Base-by-base conservation (phyloP, 2,113 vertebrate genomes). In the Herpetotheres cachinnans region DNA sequence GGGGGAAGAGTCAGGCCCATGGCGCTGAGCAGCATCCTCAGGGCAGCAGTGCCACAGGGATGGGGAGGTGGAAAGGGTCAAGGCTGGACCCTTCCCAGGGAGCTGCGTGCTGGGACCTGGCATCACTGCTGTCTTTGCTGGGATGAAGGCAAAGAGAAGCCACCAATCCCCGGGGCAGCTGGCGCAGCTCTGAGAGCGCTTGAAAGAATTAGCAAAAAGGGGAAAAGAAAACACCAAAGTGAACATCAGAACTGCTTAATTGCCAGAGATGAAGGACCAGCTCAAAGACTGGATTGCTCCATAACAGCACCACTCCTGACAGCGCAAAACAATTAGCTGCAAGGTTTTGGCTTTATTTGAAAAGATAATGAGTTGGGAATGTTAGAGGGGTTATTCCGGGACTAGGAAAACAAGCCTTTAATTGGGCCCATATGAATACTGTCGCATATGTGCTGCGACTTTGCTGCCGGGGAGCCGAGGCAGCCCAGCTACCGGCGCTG, bases 401-500 rank as follows among this genome's bases (percentile, higher is more conserved):
- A 96, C 96, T 95, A 94, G 91, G 83, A 97, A 96, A 92, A 97
- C 90, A 89, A 96, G 90, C 78, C 71, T 93, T 89, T 97, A 98
- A 97, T 97, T 97, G 87, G 86, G 87, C 97, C 97, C 97, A 97
- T 93, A 97, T 97, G 97, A 91, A 95, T 91, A 63, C 93, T 94
- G 96, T 93, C 74, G 59, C 90, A 74, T 95, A 92, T 78, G 82
- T 26, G 81, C 91, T n/a, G 86, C 2, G 65, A 85, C 86, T 89
- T 74, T 79, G 92, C 93, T 89, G 90, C 40, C 11, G 84, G 86
- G 82, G 84, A 94, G 94, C 82, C 1, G 30, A 91, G 86, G 82
- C 95, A 84, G 71, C 46, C 78, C 20, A 2, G 92, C 94, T 97
- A 95, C 94, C 24, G 85, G 87, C 10, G 1, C 80, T 90, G 94